Conservation (phyloP, 2,113 vertebrate species). For the Bubalus kerabau region DNA sequence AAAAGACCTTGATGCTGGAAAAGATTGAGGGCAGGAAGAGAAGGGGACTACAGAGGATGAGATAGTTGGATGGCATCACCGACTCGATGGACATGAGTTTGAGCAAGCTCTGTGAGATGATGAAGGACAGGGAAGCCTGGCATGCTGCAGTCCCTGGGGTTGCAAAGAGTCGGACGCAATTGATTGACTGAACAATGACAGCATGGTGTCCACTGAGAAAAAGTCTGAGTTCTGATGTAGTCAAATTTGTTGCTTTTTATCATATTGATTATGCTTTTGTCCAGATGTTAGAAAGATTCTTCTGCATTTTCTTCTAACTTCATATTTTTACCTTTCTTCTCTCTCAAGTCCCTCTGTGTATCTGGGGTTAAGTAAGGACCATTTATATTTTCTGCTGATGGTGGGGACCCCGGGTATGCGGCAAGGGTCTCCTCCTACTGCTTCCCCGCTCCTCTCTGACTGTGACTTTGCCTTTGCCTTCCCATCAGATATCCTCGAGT, state of each 20-base stretch:
- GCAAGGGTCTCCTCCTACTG: neutral
- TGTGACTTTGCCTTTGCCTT: neutral
- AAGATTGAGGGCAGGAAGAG: neutral
- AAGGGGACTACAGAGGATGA: neutral
- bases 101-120: neutral
- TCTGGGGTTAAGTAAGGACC: neutral
- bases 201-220: neutral
- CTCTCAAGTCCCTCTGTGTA: neutral
- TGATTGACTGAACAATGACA: neutral
- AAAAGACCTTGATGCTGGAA: neutral
- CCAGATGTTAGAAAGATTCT: neutral
- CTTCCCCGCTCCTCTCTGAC: neutral
- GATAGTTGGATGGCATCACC: neutral
- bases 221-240: neutral
- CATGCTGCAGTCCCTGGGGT: neutral
- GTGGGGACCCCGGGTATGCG: fast-evolving
- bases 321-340: neutral
- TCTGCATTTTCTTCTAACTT: neutral
- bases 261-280: neutral
- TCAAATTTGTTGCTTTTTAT: too few relatives aligned
- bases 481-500: neutral
- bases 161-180: fast-evolving
- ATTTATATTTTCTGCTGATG: neutral
- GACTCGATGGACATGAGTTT: neutral
- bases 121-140: neutral